Percentiles rank a stretch among this genome's conserved stretches.
These are phyloP conservation scores for Mesembrinibis cayennensis DNA, from an alignment of 2,113 vertebrate genomes.

Conservation along the genomic window DNA sequence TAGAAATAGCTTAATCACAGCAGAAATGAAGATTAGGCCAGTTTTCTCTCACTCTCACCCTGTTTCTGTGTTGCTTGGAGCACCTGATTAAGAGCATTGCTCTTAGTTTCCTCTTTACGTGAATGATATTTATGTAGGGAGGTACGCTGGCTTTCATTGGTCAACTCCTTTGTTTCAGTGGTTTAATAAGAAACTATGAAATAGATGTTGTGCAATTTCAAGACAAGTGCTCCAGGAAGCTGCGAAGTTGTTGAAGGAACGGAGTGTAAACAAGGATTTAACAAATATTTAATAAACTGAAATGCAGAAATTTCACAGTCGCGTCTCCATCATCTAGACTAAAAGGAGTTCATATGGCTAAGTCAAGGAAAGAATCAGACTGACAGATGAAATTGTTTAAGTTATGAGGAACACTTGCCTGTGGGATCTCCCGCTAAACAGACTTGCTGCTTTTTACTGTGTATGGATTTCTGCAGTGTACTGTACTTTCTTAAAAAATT, in stretches of 20 bases:
- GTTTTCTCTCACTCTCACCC: background rate
- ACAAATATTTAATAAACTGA: background rate
- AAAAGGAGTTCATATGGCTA: background rate
- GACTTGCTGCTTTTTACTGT: background rate
- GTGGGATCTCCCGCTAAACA: background rate
- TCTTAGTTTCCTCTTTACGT: conserved; percentile 14
- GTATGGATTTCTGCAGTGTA: conserved; percentile 51
- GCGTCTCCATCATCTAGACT: background rate
- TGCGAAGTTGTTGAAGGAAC: background rate
- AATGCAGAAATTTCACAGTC: background rate
- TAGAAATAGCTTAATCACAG: background rate
- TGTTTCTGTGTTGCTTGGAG: background rate
- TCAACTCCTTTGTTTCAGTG: conserved; percentile 19
- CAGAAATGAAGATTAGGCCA: background rate
- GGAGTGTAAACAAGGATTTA: background rate
- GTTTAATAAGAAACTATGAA: conserved; percentile 64
- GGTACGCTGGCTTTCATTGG: conserved; percentile 14
- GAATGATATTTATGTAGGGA: conserved; percentile 24
- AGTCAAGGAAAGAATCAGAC: background rate
- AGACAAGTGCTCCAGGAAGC: conserved; percentile 10
- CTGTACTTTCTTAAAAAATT: conserved; percentile 40
- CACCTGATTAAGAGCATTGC: background rate
- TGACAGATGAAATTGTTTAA: background rate
- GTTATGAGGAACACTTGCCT: conserved; percentile 42
- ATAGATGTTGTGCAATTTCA: conserved; percentile 13